Conservation (phyloP, 2,113 vertebrate genomes). For the Saccopteryx bilineata region DNA sequence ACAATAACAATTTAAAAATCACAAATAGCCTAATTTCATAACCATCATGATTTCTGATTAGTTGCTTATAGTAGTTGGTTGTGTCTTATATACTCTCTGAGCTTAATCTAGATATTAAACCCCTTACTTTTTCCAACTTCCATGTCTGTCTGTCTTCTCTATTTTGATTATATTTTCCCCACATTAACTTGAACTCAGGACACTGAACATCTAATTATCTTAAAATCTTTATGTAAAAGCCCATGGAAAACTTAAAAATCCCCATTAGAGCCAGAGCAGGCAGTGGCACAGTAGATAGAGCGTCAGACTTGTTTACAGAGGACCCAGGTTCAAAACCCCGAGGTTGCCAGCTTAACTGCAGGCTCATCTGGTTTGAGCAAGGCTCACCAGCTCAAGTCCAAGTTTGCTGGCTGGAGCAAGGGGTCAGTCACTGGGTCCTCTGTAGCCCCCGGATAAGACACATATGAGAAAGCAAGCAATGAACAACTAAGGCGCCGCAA, state of each 20-base stretch:
- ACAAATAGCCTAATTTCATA: not conserved
- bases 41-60: not conserved
- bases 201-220: not conserved
- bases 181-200: not conserved
- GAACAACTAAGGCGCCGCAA: no score
- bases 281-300: no score
- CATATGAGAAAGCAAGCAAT: no score
- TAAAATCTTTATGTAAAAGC: not conserved
- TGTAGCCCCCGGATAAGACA: no score
- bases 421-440: no score
- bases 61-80: not conserved
- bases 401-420: no score
- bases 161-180: not conserved
- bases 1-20: not conserved
- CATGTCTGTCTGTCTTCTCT: not conserved
- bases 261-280: not conserved
- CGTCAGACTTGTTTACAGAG: no score
- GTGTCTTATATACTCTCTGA: not conserved
- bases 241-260: not conserved
- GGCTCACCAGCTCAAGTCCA: no score
- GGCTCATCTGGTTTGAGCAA: no score
- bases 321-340: no score
- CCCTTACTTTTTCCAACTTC: not conserved
- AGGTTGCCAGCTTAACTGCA: no score
- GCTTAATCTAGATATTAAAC: not conserved